These are phyloP conservation scores for Hydroisotoma schaefferi DNA, from an alignment of 2,888 invertebrate genomes.

Conservation along the genomic window DNA sequence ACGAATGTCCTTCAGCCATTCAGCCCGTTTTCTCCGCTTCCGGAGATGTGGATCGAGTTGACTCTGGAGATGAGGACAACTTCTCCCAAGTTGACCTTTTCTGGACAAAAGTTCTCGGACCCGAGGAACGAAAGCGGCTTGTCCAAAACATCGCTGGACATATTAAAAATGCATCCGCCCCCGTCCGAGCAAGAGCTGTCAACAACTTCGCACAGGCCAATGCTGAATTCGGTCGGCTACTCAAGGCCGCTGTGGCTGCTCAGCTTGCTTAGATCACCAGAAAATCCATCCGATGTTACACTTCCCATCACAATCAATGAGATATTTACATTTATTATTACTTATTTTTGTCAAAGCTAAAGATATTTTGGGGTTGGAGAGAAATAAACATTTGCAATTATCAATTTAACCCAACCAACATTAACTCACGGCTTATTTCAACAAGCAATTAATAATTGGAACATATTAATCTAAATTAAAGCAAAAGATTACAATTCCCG, in stretches of 20 bases:
- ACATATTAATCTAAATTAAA: no score
- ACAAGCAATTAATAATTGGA: no score
- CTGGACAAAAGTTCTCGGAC: conserved; percentile 74
- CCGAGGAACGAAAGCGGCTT: conserved; percentile 67
- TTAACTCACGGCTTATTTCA: no score
- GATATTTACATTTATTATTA: no score
- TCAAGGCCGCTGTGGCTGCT: conserved; percentile 56
- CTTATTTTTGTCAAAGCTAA: no score
- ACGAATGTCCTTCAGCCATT: conserved; percentile 64
- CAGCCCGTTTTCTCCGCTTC: conserved; percentile 60
- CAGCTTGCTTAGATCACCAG: no score
- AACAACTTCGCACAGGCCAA: conserved; percentile 78
- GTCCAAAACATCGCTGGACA: conserved; percentile 75
- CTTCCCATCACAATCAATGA: no score
- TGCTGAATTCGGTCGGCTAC: conserved; percentile 69
- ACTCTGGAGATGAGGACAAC: conserved; percentile 83
- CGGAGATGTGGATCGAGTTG: conserved; percentile 75
- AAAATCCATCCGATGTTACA: no score
- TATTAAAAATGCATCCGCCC: conserved; percentile 71
- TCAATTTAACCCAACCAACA: no score
- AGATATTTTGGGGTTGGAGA: no score
- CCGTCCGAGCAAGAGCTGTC: conserved; percentile 82
- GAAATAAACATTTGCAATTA: no score
- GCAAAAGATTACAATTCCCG: no score
- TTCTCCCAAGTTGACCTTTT: conserved; percentile 77